phyloP scores from a whole-genome alignment of 2,113 vertebrate genomes.

The Anas platyrhynchos region DNA sequence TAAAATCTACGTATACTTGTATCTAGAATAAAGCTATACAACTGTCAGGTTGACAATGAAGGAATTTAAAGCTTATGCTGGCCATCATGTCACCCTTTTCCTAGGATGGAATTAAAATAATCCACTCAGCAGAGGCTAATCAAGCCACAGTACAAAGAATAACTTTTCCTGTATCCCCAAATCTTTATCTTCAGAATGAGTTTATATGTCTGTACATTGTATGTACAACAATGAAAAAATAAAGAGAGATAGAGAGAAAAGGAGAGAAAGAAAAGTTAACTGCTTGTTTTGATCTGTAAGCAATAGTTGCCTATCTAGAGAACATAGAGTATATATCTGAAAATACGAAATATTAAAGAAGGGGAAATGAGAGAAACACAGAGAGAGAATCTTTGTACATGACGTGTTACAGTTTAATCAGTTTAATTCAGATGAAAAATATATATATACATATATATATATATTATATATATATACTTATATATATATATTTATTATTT shows the following conservation, averaged over 20 bases:
- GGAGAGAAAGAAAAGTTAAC: neutral
- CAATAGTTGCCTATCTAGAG: neutral
- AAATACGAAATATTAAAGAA: neutral
- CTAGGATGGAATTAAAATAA: neutral
- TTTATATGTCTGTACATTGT: neutral
- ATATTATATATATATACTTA: no score
- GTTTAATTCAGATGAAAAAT: neutral
- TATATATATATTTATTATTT: neutral
- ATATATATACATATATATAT: no score
- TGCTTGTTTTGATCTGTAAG: neutral
- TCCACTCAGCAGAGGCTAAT: neutral
- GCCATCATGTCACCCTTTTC: neutral
- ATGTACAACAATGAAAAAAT: neutral
- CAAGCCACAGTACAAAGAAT: neutral
- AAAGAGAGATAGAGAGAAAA: neutral
- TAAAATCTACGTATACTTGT: neutral
- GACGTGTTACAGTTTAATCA: neutral
- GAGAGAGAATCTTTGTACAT: neutral
- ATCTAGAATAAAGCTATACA: neutral
- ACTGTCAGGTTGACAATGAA: neutral
- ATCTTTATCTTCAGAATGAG: neutral
- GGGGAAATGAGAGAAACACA: fast-evolving
- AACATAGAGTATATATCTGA: neutral
- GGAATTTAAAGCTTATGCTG: neutral
- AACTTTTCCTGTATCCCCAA: neutral